Evolutionary conservation across 2,888 invertebrate species (phyloP).

Genomic region (Punctoribates punctum): DNA sequence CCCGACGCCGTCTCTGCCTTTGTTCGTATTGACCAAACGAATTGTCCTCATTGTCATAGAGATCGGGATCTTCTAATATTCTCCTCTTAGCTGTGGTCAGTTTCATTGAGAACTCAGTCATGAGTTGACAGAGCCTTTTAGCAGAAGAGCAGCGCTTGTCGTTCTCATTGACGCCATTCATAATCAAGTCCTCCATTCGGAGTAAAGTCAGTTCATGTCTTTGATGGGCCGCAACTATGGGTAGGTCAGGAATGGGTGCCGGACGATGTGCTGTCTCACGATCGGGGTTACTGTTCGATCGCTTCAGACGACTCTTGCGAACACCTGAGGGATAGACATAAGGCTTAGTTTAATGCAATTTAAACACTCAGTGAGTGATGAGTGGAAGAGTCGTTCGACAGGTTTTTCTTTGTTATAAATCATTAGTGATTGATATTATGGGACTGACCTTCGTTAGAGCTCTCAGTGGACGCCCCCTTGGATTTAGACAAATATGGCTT

Average conservation of each 20-base stretch:
- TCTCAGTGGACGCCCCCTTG: not conserved
- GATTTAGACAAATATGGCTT: conserved; percentile 49
- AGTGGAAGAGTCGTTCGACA: conserved; percentile 13
- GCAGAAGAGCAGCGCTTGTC: conserved; percentile 59
- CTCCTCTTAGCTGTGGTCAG: conserved; percentile 76
- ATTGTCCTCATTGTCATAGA: conserved; percentile 58
- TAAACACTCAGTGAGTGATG: not conserved
- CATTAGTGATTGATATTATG: not conserved
- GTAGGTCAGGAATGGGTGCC: conserved; percentile 54
- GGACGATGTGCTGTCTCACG: not conserved
- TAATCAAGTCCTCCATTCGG: conserved; percentile 69
- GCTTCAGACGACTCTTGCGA: conserved; percentile 36
- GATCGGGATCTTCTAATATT: conserved; percentile 74
- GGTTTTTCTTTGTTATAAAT: conserved; percentile 7
- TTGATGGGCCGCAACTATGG: conserved; percentile 68
- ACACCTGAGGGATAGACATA: not conserved
- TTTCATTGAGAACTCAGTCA: conserved; percentile 71
- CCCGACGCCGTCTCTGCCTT: conserved; percentile 63
- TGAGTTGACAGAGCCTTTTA: conserved; percentile 65
- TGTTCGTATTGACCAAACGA: conserved; percentile 51
- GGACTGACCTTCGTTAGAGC: not conserved
- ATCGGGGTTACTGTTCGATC: conserved; percentile 42
- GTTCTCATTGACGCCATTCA: conserved; percentile 59
- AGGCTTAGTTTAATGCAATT: not conserved
- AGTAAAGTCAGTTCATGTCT: conserved; percentile 70